Evolutionary conservation across 2,797 vertebrate genomes (phyloP).

Genomic region (Melanotaenia boesemani): DNA sequence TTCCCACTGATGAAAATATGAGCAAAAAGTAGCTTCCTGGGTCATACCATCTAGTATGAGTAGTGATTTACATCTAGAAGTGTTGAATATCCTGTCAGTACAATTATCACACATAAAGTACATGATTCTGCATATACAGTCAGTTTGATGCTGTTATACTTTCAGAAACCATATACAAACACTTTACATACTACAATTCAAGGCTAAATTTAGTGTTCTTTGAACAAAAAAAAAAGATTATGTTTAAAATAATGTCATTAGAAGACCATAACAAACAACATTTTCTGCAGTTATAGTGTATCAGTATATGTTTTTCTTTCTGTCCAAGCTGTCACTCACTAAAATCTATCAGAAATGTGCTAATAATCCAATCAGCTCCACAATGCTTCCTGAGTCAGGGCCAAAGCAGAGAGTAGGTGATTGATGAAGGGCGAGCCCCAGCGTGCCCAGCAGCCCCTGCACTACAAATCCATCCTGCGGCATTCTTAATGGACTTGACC

Average conservation of each 20-base stretch:
- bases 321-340: slow-evolving; percentile 47
- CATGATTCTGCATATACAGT: too few relatives aligned
- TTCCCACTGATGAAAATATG: slow-evolving; percentile 1
- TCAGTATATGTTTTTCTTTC: not conserved
- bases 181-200: too few relatives aligned
- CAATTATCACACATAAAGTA: too few relatives aligned
- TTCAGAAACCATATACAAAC: too few relatives aligned
- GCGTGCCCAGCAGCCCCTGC: slow-evolving; percentile 45
- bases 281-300: too few relatives aligned
- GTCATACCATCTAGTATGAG: not conserved
- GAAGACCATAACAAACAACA: too few relatives aligned
- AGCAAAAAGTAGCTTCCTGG: not conserved
- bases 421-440: slow-evolving; percentile 62
- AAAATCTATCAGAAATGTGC: slow-evolving; percentile 56
- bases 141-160: too few relatives aligned
- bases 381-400: slow-evolving; percentile 57
- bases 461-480: slow-evolving; percentile 64
- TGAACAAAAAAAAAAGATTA: too few relatives aligned
- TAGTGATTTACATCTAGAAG: not conserved
- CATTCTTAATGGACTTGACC: slow-evolving; percentile 75
- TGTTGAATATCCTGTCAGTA: too few relatives aligned
- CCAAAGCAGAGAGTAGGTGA: slow-evolving; percentile 60
- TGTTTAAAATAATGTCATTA: too few relatives aligned
- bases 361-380: slow-evolving; percentile 66
- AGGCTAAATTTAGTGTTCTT: too few relatives aligned